Evolutionary conservation across 2,797 vertebrate species (phyloP).

Genomic region (Anableps anableps): DNA sequence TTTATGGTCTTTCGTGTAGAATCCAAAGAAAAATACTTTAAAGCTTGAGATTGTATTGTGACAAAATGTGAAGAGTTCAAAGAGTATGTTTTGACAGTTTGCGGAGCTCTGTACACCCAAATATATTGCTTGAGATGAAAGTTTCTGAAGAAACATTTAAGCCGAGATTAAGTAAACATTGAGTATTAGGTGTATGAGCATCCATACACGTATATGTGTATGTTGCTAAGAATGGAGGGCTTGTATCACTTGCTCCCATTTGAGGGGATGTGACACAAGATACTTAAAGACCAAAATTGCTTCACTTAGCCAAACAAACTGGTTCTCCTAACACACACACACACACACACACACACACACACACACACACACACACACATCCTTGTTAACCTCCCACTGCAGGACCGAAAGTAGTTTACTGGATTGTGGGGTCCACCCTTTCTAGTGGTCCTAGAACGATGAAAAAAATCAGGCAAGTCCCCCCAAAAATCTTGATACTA

Average conservation of each 20-base stretch:
- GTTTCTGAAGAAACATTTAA: slow-evolving; percentile 23
- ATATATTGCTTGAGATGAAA: slow-evolving; percentile 6
- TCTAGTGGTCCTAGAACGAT: too few species aligned
- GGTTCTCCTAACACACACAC: slow-evolving; percentile 33
- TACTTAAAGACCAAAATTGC: slow-evolving; percentile 81
- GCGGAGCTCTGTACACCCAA: slow-evolving; percentile 13
- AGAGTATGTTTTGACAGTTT: too few species aligned
- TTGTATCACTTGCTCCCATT: slow-evolving; percentile 73
- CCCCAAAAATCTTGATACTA: too few species aligned
- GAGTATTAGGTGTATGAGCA: slow-evolving; percentile 10
- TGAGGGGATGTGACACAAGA: slow-evolving; percentile 80
- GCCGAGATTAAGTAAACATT: slow-evolving; percentile 9
- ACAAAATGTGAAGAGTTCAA: neutral
- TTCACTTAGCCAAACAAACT: slow-evolving; percentile 81
- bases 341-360: slow-evolving; percentile 2
- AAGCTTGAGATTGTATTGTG: neutral
- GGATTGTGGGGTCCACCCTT: too few species aligned
- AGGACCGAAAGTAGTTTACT: too few species aligned
- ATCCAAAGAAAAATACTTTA: neutral
- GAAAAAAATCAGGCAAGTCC: too few species aligned
- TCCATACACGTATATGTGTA: slow-evolving; percentile 22
- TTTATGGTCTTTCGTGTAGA: neutral
- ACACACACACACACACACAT: neutral
- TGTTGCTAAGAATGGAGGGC: slow-evolving; percentile 55
- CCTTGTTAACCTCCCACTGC: too few species aligned